Percentiles rank a stretch among this genome's conserved stretches.
Evolutionary conservation across 1,140 invertebrate species (phyloP).

Genomic region (Acromyrmex echinatior): DNA sequence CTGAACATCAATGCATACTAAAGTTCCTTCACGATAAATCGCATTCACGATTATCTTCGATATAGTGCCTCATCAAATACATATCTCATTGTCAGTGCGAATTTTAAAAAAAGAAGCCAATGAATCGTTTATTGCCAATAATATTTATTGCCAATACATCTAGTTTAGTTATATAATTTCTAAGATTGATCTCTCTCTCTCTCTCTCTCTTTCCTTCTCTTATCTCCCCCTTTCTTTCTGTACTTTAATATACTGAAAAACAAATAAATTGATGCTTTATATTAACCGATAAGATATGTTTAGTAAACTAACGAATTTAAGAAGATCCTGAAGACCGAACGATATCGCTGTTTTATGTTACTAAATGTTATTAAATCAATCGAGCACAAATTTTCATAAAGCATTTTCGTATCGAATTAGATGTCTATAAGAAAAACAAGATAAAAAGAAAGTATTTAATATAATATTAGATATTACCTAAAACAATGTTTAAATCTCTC

Average conservation of each 20-base stretch:
- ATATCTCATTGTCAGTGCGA: background rate
- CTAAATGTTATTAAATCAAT: too few relatives aligned
- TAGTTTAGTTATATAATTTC: background rate
- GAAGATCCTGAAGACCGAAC: too few relatives aligned
- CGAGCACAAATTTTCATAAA: too few relatives aligned
- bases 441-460: background rate
- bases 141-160: background rate
- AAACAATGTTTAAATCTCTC: slow-evolving; percentile 64
- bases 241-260: too few relatives aligned
- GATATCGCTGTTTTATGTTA: too few relatives aligned
- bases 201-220: too few relatives aligned
- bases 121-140: background rate
- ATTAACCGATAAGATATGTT: too few relatives aligned
- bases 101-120: background rate
- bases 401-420: too few relatives aligned
- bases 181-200: too few relatives aligned
- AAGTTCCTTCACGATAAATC: slow-evolving; percentile 78
- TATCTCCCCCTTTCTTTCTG: too few relatives aligned
- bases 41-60: slow-evolving; percentile 51
- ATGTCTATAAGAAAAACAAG: background rate
- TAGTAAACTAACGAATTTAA: too few relatives aligned
- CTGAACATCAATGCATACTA: slow-evolving; percentile 75
- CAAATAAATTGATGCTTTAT: too few relatives aligned
- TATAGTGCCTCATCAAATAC: background rate
- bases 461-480: slow-evolving; percentile 21